Percentiles rank a stretch among this genome's conserved stretches.
Conservation (phyloP, 2,797 vertebrate genomes). For the Stomatorhinus walkeri region DNA sequence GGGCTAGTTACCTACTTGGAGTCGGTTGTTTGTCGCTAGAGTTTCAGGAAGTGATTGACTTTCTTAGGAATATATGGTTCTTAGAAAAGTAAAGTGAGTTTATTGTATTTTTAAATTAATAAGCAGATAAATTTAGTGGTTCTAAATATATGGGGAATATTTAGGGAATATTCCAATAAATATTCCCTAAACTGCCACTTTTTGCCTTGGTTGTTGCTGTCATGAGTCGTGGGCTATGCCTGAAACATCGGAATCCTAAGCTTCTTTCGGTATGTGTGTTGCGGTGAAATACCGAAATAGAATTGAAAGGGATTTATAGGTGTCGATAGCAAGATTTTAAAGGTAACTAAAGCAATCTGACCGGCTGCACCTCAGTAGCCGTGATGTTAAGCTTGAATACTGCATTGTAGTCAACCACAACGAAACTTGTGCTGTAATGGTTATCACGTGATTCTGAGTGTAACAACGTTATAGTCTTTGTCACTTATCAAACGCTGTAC, state of each 20-base stretch:
- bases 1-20: neutral
- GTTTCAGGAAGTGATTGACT: constrained; percentile 1
- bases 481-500: neutral
- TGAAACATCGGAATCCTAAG: neutral
- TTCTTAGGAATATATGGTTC: neutral
- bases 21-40: neutral
- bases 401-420: neutral
- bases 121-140: neutral
- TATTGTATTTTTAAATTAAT: neutral
- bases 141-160: neutral
- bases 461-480: neutral
- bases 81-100: neutral
- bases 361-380: neutral
- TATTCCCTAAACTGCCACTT: neutral
- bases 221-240: neutral
- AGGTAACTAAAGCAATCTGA: neutral
- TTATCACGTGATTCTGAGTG: neutral
- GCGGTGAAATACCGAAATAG: neutral
- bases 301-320: neutral
- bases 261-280: neutral
- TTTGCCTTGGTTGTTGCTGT: neutral
- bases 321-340: neutral
- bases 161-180: neutral
- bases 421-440: neutral
- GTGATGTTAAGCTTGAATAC: neutral